Evolutionary conservation across 2,888 invertebrate genomes (phyloP).

Genomic region (Athalia circularis): DNA sequence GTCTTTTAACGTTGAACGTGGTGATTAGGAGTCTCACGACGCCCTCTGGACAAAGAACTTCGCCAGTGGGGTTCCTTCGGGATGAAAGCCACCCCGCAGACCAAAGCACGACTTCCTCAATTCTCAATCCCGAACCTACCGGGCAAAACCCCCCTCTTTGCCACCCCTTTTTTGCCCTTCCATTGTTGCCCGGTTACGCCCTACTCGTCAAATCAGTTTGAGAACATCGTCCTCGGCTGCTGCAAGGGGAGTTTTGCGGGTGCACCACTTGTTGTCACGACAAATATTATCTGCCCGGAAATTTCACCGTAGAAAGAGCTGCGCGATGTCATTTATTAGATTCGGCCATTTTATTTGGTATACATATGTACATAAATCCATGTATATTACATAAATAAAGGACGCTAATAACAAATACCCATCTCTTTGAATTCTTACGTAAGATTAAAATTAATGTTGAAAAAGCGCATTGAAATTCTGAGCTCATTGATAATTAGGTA

Average conservation of each 20-base stretch:
- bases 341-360: not conserved
- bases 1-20: conserved; percentile 35
- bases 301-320: too few relatives aligned
- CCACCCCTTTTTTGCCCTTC: too few relatives aligned
- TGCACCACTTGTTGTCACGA: too few relatives aligned
- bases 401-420: too few relatives aligned
- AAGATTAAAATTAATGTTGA: too few relatives aligned
- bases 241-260: not conserved
- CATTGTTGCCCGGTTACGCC: not conserved
- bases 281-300: too few relatives aligned
- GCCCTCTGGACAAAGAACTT: conserved; percentile 5
- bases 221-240: not conserved
- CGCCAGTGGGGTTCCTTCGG: not conserved
- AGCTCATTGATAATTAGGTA: too few relatives aligned
- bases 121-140: not conserved
- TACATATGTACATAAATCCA: not conserved
- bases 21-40: conserved; percentile 28
- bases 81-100: conserved; percentile 17
- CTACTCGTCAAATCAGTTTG: not conserved
- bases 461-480: too few relatives aligned
- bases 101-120: conserved; percentile 16
- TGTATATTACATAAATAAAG: not conserved
- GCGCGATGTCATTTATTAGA: not conserved
- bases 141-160: not conserved
- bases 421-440: too few relatives aligned